Evolutionary conservation across 1,140 invertebrate genomes (phyloP), one percentile per base, ranked within the genome.

Genomic region (Drosophila kikkawai): DNA sequence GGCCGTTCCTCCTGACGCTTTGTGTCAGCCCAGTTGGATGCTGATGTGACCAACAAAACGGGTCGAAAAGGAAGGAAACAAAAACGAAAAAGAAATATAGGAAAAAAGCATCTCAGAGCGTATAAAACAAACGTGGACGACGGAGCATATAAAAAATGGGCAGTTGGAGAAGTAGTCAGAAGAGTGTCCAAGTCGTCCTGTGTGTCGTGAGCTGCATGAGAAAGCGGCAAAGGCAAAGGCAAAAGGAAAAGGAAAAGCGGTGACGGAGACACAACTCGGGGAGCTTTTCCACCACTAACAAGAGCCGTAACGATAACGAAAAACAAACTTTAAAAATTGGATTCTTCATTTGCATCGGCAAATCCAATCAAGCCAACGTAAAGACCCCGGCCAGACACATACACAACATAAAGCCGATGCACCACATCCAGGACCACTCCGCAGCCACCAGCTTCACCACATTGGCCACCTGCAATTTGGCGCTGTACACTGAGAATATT

Each of bases 261-360:
- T 17, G 17, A 13, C 12, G 44, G 56, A 32, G 59, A 58, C 56
- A 50, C 66, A 47, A 22, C 66, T 22, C 36, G 66, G 42, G 50
- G 17, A 50, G 65, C 15, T 58, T 47, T 45, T 44, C 71, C 44
- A 67, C 65, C 69, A 76, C 87, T 91, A 91, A 91, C 87, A 91
- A 91, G 87, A 91, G 82, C 71, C 79, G 87, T 79, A 91, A 87
- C 86, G 87, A 85, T 90, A 91, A 91, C 90, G 90, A 90, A 91
- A 91, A 91, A 91, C 91, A 91, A 91, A 91, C 90, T 91, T 90
- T 80, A 90, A 91, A 91, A 91, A 91, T 91, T 91, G 85, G 85
- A 86, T 91, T 91, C 82, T 84, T 90, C 90, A 90, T 91, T 91
- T 91, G 88, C 90, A 91, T 91, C 82, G 90, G 86, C 76, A 91